Conservation (phyloP, 2,797 vertebrate genomes). For the Tokudaia tokunoshimensis region DNA sequence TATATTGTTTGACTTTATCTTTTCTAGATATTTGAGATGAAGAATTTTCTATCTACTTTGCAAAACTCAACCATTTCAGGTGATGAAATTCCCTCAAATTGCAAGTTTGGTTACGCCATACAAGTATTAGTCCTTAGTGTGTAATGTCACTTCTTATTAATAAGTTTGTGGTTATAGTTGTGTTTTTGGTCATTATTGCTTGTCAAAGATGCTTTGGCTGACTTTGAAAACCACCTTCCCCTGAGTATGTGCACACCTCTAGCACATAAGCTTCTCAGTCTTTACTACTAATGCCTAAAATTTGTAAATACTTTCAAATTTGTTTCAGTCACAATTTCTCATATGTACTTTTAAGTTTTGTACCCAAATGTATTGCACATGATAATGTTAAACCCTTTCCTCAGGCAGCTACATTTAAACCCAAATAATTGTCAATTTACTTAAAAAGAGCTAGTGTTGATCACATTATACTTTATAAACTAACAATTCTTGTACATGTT, state of each 20-base stretch:
- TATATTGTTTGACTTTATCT: conserved; percentile 22
- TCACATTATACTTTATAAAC: neutral
- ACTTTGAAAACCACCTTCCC: neutral
- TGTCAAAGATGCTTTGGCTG: neutral
- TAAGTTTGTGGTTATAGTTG: neutral
- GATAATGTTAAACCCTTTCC: neutral
- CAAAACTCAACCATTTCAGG: neutral
- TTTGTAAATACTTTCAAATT: conserved; percentile 9
- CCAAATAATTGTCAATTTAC: neutral
- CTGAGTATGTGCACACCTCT: neutral
- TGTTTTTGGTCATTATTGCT: neutral
- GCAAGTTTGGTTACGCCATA: neutral
- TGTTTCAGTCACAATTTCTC: conserved; percentile 29
- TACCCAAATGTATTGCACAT: conserved; percentile 5
- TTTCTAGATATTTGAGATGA: neutral
- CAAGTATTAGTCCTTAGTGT: neutral
- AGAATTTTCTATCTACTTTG: conserved; percentile 11
- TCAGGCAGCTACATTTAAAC: neutral
- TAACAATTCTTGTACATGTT: neutral
- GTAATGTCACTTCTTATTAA: neutral
- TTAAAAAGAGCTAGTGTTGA: conserved; percentile 21
- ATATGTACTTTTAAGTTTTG: neutral
- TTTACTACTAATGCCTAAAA: neutral
- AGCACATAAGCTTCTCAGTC: neutral
- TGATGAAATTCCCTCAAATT: conserved; percentile 2